Percentiles rank a stretch among this genome's conserved stretches.
Evolutionary conservation across 2,113 vertebrate species (phyloP).

Genomic region (Etia nguti): DNA sequence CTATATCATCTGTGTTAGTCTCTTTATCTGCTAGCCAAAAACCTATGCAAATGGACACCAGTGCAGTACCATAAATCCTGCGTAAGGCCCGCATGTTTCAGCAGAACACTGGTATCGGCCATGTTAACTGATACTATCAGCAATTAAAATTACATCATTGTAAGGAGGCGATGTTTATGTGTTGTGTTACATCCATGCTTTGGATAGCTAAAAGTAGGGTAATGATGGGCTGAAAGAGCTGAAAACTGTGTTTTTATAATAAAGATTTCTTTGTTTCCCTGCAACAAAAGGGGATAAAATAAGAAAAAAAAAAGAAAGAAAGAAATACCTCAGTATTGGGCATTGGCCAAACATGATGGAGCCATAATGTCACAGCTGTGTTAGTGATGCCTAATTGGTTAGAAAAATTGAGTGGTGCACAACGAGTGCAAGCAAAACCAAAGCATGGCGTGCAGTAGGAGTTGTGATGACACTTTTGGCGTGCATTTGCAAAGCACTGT

Average conservation of each 20-base stretch:
- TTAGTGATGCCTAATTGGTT: not conserved
- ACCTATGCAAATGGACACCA: not conserved
- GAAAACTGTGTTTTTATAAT: not conserved
- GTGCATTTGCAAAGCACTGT: not conserved
- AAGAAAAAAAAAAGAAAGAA: not conserved
- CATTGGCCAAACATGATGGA: not conserved
- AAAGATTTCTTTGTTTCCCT: fast-evolving
- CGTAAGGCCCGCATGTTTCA: not conserved
- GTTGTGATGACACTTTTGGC: not conserved
- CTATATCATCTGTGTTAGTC: not conserved
- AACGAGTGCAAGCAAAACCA: not conserved
- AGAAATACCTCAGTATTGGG: not conserved
- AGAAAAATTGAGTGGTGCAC: no score
- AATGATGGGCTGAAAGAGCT: not conserved
- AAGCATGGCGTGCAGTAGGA: not conserved
- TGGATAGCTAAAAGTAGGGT: not conserved
- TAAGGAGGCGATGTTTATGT: not conserved
- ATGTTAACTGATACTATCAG: not conserved
- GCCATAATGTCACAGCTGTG: not conserved
- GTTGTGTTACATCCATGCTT: not conserved
- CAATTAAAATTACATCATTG: not conserved
- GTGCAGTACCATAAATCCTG: not conserved
- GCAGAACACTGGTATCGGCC: fast-evolving
- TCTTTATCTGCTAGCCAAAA: not conserved
- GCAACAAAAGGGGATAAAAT: not conserved